Evolutionary conservation across 2,113 vertebrate genomes (phyloP).

Genomic region (Orcinus orca): DNA sequence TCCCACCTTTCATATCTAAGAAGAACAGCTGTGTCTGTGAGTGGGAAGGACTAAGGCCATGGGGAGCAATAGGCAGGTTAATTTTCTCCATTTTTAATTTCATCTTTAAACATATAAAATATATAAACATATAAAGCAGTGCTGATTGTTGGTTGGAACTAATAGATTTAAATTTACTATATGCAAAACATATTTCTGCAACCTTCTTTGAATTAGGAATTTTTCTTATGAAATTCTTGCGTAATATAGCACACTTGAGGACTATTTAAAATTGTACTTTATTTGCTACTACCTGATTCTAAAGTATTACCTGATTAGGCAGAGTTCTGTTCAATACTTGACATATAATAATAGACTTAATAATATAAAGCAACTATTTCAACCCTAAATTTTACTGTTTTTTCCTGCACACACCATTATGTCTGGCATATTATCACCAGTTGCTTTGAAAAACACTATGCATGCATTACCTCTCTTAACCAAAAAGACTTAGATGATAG

Average conservation of each 20-base stretch:
- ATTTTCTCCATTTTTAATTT: neutral
- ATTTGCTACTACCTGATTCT: neutral
- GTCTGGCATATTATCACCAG: neutral
- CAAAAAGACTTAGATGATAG: neutral
- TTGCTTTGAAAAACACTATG: neutral
- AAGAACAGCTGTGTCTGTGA: neutral
- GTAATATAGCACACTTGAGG: neutral
- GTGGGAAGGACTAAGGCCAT: neutral
- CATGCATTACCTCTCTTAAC: neutral
- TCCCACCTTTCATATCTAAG: neutral
- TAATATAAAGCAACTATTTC: neutral
- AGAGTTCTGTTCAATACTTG: neutral
- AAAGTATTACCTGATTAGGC: neutral
- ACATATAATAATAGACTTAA: neutral
- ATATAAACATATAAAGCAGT: neutral
- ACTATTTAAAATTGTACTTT: conserved; percentile 11
- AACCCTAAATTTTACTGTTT: neutral
- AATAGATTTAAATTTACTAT: neutral
- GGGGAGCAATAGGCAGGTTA: neutral
- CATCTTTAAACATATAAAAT: neutral
- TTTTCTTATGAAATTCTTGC: neutral
- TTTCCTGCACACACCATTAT: neutral
- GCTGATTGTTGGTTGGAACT: neutral
- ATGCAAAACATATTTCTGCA: neutral
- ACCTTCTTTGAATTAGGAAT: neutral